A percentile compares a stretch with the other conserved stretches of the same genome.
phyloP scores from a whole-genome alignment of 1,140 invertebrate genomes.

The Trichonephila clavata region DNA sequence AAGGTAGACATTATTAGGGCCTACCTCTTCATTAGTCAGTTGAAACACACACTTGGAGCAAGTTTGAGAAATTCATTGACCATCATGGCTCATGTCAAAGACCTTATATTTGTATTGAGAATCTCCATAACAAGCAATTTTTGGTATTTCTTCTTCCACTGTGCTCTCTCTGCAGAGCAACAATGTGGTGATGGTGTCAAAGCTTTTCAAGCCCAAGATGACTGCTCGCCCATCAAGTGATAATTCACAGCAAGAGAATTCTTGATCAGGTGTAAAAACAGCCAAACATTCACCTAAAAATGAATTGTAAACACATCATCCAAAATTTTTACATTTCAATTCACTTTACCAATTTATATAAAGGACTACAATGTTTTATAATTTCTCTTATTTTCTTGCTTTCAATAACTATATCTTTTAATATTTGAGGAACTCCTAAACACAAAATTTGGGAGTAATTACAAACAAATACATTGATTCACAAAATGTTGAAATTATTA shows the following conservation, averaged over 20 bases:
- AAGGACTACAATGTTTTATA: too few species aligned
- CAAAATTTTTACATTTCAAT: too few species aligned
- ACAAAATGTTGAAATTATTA: too few species aligned
- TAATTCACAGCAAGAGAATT: slow-evolving; percentile 89
- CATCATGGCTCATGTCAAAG: slow-evolving; percentile 79
- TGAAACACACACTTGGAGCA: background rate
- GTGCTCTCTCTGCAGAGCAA: slow-evolving; percentile 80
- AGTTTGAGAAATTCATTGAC: slow-evolving; percentile 54
- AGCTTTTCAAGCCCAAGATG: slow-evolving; percentile 84
- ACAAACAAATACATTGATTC: too few species aligned
- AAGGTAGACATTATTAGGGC: background rate
- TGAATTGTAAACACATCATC: slow-evolving; percentile 36
- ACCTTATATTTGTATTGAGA: slow-evolving; percentile 80
- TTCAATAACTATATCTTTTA: too few species aligned
- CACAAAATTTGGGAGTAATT: too few species aligned
- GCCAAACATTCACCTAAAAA: slow-evolving; percentile 87
- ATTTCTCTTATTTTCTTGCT: too few species aligned
- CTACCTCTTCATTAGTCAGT: background rate
- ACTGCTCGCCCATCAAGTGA: slow-evolving; percentile 87
- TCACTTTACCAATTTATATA: too few species aligned
- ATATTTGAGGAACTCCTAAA: too few species aligned
- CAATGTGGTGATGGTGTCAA: slow-evolving; percentile 85
- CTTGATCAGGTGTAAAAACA: slow-evolving; percentile 88
- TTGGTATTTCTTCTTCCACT: slow-evolving; percentile 76
- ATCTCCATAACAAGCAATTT: slow-evolving; percentile 79